Conservation (phyloP, 2,797 vertebrate genomes). For the Podarcis lilfordi region DNA sequence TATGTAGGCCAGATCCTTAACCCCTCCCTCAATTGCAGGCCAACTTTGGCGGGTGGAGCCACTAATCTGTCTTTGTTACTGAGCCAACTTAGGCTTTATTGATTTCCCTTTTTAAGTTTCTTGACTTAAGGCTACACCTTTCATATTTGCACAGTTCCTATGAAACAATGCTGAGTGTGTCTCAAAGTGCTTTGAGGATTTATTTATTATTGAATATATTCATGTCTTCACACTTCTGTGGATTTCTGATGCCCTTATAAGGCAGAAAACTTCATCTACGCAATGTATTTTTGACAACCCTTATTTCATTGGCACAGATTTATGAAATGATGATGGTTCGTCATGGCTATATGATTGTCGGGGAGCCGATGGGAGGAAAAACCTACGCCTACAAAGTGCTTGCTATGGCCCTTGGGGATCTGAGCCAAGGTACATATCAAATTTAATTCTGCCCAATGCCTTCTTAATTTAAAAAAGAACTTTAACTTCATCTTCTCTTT, state of each 20-base stretch:
- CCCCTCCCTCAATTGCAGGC: no score
- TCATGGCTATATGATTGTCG: conserved; percentile 96
- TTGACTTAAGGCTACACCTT: not conserved
- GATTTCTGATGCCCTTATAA: not conserved
- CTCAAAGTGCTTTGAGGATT: not conserved
- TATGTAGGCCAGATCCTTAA: not conserved
- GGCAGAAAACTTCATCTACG: not conserved
- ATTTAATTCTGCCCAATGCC: not conserved
- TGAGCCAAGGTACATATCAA: conserved; percentile 79
- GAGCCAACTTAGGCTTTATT: not conserved
- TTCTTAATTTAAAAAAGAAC: conserved; percentile 20
- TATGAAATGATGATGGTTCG: conserved; percentile 97
- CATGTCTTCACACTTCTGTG: not conserved
- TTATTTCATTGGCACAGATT: conserved; percentile 76
- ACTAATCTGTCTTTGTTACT: not conserved
- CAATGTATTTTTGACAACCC: not conserved
- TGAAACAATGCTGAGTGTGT: not conserved
- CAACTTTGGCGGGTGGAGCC: no score
- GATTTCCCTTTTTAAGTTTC: not conserved
- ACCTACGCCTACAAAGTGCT: conserved; percentile 90
- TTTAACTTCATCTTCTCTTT: not conserved
- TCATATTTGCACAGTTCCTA: not conserved
- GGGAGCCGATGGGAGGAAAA: conserved; percentile 90
- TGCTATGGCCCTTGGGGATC: conserved; percentile 85
- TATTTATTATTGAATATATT: not conserved